Conservation (phyloP, 1,140 invertebrate species). For the Spodoptera litura region DNA sequence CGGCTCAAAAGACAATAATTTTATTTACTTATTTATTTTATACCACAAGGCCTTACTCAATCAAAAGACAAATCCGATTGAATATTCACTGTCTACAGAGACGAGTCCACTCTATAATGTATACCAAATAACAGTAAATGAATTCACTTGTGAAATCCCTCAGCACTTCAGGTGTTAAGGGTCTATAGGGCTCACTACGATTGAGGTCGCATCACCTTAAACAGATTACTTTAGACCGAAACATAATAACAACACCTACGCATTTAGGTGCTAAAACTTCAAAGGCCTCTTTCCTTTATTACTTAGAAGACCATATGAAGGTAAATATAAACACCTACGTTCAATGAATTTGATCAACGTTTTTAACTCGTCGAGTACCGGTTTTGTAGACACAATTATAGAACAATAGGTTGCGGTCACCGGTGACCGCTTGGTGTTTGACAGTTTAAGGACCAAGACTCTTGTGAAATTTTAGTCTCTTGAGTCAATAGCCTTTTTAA, state of each 20-base stretch:
- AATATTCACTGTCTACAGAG: no score
- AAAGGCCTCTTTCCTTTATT: not conserved
- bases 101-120: no score
- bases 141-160: slow-evolving; percentile 18
- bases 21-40: no score
- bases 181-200: not conserved
- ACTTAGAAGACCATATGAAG: not conserved
- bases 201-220: slow-evolving; percentile 1
- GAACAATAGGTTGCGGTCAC: no score
- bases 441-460: no score
- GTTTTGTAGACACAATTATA: no score
- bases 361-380: no score
- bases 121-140: slow-evolving; percentile 6
- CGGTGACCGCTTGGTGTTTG: no score
- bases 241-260: slow-evolving; percentile 25
- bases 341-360: not conserved
- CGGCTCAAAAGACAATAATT: no score
- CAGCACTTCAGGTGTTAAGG: not conserved
- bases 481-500: no score
- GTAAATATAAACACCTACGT: not conserved
- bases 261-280: slow-evolving; percentile 15
- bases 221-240: slow-evolving; percentile 26
- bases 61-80: no score
- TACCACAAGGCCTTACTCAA: not conserved
- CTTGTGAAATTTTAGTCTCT: no score